Evolutionary conservation across 2,113 vertebrate species (phyloP), one percentile per base, ranked within the genome.

Genomic region (Psilopogon haemacephalus): DNA sequence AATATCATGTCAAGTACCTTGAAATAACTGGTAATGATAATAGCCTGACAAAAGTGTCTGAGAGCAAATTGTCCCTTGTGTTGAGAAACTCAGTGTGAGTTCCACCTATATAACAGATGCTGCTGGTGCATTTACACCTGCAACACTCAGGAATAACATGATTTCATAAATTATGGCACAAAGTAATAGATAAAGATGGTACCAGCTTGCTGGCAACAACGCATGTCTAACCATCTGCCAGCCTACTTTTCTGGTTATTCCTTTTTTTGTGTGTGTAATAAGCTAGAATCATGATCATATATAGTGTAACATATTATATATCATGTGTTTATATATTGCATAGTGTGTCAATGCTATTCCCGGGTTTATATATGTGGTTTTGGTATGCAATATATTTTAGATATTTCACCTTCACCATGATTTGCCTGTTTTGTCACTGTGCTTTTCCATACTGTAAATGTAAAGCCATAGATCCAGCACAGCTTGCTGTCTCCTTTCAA

Each of bases 171-270:
- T 63, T 65, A 32, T 12, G 42, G 38, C 1, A 5, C 70, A 65
- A 73, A 52, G 37, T 85, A 75, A 44, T 21, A 85, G 78, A 44
- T 67, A 50, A 30, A 85, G 67, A 28, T 83, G 69, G 52, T 65
- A 80, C 82, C 8, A 6, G 18, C 44, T 75, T 60, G 67, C 16
- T 84, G 81, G 64, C 69, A 48, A 37, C 50, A 56, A 5, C 0
- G 0, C 55, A 52, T 33, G 18, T 89, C 28, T 67, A 73, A 26
- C 40, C 73, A 40, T 80, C 50, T 79, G 87, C 60, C 48, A 85
- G 6, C 67, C 86, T 75, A 75, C 71, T 91, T 80, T 88, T 88
- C 84, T 88, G 69, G 76, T 95, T 94, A 85, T 88, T 88, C 6
- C 42, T 15, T 89, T 86, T 86, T 21, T 42, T 87, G 48, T 59